Evolutionary conservation across 2,888 invertebrate species (phyloP).

Genomic region (Dolichomitus sp.): DNA sequence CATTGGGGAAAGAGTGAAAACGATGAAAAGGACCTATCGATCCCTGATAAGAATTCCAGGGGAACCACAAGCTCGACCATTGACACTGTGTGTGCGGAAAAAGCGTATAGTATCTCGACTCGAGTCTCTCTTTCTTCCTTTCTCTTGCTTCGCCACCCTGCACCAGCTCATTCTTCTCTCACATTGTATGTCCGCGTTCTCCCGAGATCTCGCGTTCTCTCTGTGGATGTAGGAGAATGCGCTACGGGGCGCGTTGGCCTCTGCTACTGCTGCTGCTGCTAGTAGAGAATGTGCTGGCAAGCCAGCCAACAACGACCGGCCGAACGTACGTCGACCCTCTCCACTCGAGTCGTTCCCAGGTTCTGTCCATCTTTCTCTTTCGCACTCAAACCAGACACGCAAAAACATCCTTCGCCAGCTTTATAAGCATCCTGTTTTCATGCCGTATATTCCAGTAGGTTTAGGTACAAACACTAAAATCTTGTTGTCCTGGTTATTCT

Average conservation of each 20-base stretch:
- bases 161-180: slow-evolving; percentile 66
- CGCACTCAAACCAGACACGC: slow-evolving; percentile 46
- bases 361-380: slow-evolving; percentile 43
- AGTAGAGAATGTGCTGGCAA: slow-evolving; percentile 64
- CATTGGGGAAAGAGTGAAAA: slow-evolving; percentile 7
- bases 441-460: slow-evolving; percentile 47
- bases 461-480: slow-evolving; percentile 55
- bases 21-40: slow-evolving; percentile 63
- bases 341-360: slow-evolving; percentile 57
- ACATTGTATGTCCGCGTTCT: slow-evolving; percentile 62
- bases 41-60: slow-evolving; percentile 66
- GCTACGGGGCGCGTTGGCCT: slow-evolving; percentile 58
- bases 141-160: slow-evolving; percentile 14
- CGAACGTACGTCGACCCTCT: slow-evolving; percentile 67
- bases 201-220: slow-evolving; percentile 58
- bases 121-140: slow-evolving; percentile 13
- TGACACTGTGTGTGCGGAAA: slow-evolving; percentile 39
- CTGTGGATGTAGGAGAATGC: slow-evolving; percentile 32
- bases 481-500: slow-evolving; percentile 26
- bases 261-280: slow-evolving; percentile 46
- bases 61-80: slow-evolving; percentile 32
- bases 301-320: slow-evolving; percentile 61
- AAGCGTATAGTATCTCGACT: slow-evolving; percentile 15
- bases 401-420: slow-evolving; percentile 64
- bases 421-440: slow-evolving; percentile 67